Percentiles rank a stretch among this genome's conserved stretches.
Conservation (phyloP, 2,797 vertebrate species). For the Propithecus perrieri region DNA sequence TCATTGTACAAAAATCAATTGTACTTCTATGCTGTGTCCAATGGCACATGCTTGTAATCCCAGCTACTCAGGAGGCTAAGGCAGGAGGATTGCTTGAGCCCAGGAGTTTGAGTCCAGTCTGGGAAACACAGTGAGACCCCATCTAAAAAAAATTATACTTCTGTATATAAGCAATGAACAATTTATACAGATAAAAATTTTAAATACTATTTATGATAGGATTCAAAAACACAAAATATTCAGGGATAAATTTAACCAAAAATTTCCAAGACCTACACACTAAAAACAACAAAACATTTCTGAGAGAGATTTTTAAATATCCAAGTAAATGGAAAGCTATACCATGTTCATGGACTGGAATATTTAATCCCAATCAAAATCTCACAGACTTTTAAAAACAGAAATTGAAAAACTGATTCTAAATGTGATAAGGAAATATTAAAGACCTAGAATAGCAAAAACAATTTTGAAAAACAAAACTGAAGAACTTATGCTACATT, state of each 20-base stretch:
- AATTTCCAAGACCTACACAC: neutral
- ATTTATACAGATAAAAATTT: neutral
- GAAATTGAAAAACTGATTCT: neutral
- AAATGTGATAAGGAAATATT: conserved; percentile 18
- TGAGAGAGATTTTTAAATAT: neutral
- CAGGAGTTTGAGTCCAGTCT: neutral
- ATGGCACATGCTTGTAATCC: neutral
- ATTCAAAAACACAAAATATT: neutral
- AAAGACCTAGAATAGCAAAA: neutral
- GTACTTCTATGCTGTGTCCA: neutral
- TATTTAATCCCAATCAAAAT: conserved; percentile 21
- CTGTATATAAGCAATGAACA: neutral
- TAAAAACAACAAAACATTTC: neutral
- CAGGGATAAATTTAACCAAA: neutral
- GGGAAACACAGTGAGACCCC: neutral
- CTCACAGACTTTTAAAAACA: neutral
- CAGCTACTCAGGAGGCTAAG: neutral
- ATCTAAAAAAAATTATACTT: neutral
- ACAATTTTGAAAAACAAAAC: conserved; percentile 10
- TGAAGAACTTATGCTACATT: neutral
- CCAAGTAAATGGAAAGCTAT: neutral
- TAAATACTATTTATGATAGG: neutral
- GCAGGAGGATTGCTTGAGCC: neutral
- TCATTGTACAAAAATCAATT: neutral
- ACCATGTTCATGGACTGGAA: neutral